phyloP scores from a whole-genome alignment of 1,140 invertebrate genomes.

The Thaumetopoea pityocampa region DNA sequence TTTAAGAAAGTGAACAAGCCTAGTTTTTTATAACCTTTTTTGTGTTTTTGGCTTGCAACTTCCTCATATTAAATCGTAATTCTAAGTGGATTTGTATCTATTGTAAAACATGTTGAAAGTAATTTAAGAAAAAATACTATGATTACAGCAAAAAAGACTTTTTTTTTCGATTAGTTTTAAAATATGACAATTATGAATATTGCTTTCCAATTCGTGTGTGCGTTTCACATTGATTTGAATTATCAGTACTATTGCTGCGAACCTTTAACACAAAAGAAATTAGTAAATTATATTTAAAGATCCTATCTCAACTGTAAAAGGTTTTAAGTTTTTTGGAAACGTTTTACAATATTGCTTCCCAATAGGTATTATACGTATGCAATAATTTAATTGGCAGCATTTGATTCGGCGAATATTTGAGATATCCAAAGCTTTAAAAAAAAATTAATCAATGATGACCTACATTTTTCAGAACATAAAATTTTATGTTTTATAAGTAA shows the following conservation, averaged over 20 bases:
- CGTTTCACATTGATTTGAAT: slow-evolving; percentile 12
- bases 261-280: background rate
- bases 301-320: too few relatives aligned
- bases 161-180: slow-evolving; percentile 7
- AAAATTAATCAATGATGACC: slow-evolving; percentile 2
- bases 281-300: too few relatives aligned
- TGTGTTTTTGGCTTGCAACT: slow-evolving; percentile 7
- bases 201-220: slow-evolving; percentile 2
- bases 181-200: slow-evolving; percentile 2
- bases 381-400: slow-evolving; percentile 5
- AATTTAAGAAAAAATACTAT: slow-evolving; percentile 15
- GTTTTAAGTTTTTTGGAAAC: too few relatives aligned
- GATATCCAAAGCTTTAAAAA: slow-evolving; percentile 4
- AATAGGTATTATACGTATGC: too few relatives aligned
- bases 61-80: slow-evolving; percentile 2
- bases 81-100: slow-evolving; percentile 17
- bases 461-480: slow-evolving; percentile 1
- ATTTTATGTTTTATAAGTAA: slow-evolving; percentile 3
- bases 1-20: too few relatives aligned
- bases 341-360: too few relatives aligned
- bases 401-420: slow-evolving; percentile 1
- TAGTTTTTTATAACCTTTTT: too few relatives aligned
- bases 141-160: slow-evolving; percentile 13
- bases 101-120: slow-evolving; percentile 41
- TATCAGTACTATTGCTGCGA: background rate